These are phyloP conservation scores for Nyctalus aviator DNA, from an alignment of 2,797 vertebrate genomes.

Conservation along the genomic window DNA sequence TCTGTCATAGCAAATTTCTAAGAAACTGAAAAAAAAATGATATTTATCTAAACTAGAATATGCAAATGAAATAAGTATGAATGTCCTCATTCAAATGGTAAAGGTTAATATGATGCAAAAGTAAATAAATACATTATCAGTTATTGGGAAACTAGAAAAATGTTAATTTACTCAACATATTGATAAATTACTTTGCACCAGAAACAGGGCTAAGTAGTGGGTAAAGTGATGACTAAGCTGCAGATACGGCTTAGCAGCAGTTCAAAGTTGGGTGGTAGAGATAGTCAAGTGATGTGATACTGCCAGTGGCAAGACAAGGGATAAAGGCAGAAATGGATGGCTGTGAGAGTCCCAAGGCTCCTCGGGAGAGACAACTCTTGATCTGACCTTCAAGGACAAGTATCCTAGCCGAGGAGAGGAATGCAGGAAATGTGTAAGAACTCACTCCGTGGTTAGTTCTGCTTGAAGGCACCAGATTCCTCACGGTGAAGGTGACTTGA, in stretches of 20 bases:
- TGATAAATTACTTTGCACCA: background rate
- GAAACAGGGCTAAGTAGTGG: background rate
- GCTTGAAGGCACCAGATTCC: background rate
- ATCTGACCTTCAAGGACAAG: background rate
- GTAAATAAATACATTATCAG: background rate
- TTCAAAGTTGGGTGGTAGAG: background rate
- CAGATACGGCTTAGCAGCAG: background rate
- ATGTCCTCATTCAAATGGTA: constrained; percentile 9
- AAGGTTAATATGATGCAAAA: background rate
- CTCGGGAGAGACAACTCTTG: no score
- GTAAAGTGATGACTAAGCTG: background rate
- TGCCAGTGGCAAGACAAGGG: background rate
- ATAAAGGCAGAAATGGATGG: background rate
- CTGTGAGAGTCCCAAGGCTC: background rate
- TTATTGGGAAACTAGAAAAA: constrained; percentile 31
- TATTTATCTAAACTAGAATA: background rate
- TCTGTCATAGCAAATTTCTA: background rate
- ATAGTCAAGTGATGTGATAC: background rate
- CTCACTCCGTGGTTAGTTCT: constrained; percentile 27
- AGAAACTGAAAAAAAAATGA: background rate
- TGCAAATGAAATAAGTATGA: background rate
- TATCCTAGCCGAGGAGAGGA: background rate
- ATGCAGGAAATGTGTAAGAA: constrained; percentile 31
- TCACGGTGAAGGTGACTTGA: background rate
- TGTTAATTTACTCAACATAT: background rate